Conservation (phyloP, 1,140 invertebrate genomes). For the Sminthurides bifidus region DNA sequence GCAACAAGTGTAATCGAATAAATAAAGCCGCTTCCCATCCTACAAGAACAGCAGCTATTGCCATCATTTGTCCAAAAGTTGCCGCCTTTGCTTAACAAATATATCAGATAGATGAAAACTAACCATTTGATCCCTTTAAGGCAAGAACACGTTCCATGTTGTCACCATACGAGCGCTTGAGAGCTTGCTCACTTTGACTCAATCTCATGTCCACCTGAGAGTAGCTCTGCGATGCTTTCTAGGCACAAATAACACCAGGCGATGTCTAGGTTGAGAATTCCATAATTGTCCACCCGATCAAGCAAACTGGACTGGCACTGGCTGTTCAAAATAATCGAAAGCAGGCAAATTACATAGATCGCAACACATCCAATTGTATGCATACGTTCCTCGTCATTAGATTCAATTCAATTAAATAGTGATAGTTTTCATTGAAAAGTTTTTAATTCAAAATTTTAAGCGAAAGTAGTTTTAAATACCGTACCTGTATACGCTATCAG, state of each 20-base stretch:
- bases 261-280: slow-evolving; percentile 64
- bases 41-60: slow-evolving; percentile 33
- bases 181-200: slow-evolving; percentile 49
- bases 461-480: background rate
- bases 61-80: background rate
- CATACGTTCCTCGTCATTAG: background rate
- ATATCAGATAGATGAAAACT: slow-evolving; percentile 1
- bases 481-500: slow-evolving; percentile 58
- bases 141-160: slow-evolving; percentile 54
- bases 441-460: background rate
- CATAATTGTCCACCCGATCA: slow-evolving; percentile 42
- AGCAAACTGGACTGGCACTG: slow-evolving; percentile 55
- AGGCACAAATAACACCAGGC: slow-evolving; percentile 72
- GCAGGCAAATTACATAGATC: background rate
- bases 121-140: slow-evolving; percentile 52
- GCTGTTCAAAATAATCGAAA: slow-evolving; percentile 35
- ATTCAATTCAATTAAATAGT: background rate
- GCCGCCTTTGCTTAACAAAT: background rate
- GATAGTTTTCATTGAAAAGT: background rate
- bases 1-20: slow-evolving; percentile 60
- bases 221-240: slow-evolving; percentile 53
- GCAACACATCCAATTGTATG: background rate
- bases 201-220: slow-evolving; percentile 56
- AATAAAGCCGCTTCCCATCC: slow-evolving; percentile 58
- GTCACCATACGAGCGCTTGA: slow-evolving; percentile 55